phyloP scores from a whole-genome alignment of 2,113 vertebrate species.

The Candoia aspera region DNA sequence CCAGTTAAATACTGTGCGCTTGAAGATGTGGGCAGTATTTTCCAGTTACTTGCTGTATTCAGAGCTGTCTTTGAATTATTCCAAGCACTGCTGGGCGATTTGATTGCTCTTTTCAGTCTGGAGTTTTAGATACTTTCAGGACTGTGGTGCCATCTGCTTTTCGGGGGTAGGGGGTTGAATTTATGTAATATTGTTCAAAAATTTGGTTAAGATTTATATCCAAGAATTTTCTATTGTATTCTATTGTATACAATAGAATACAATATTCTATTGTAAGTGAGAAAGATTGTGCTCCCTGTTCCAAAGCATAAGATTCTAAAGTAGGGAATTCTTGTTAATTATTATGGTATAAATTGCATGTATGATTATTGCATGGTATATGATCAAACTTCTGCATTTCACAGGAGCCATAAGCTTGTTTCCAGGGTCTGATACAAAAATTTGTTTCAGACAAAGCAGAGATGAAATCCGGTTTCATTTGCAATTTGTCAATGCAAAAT shows the following conservation, averaged over 20 bases:
- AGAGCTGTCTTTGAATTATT: constrained; percentile 83
- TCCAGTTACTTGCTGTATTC: constrained; percentile 45
- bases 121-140: constrained; percentile 79
- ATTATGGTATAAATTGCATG: not conserved
- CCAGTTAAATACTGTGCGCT: constrained; percentile 1
- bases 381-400: not conserved
- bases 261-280: constrained; percentile 31
- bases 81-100: constrained; percentile 76
- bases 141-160: constrained; percentile 85
- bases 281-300: not conserved
- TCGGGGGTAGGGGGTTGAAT: constrained; percentile 55
- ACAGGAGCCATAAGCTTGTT: not conserved
- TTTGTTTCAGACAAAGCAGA: too few species aligned
- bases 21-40: constrained; percentile 19
- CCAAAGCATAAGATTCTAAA: not conserved
- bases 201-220: constrained; percentile 51
- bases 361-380: not conserved
- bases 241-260: too few species aligned
- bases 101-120: constrained; percentile 72
- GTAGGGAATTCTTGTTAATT: not conserved
- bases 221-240: constrained; percentile 30
- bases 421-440: not conserved
- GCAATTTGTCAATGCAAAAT: not conserved
- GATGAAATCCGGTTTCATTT: not conserved
- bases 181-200: constrained; percentile 77